Percentiles rank a stretch among this genome's conserved stretches.
Conservation (phyloP, 2,113 vertebrate genomes). For the Mirounga angustirostris region DNA sequence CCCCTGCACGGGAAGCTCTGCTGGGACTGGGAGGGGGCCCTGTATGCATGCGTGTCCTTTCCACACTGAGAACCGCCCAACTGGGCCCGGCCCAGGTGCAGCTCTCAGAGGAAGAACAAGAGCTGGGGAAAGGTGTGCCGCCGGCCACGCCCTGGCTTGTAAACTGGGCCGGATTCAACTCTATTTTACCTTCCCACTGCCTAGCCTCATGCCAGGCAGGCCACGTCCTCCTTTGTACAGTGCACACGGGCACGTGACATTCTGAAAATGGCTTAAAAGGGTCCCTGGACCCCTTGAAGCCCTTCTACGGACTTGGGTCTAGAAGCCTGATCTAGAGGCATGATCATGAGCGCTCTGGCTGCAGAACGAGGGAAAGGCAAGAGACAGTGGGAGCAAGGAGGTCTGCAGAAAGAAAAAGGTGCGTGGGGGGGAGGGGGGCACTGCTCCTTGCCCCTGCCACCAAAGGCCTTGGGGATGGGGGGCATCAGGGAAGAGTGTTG, state of each 20-base stretch:
- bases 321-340: background rate
- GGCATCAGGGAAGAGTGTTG: too few species aligned
- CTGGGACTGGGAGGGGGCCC: background rate
- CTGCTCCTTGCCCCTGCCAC: accelerated
- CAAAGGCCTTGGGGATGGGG: accelerated
- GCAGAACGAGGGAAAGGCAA: background rate
- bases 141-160: background rate
- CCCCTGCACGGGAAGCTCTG: background rate
- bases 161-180: background rate
- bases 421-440: background rate
- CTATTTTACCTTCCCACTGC: background rate
- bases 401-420: background rate
- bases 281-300: background rate
- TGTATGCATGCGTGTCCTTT: background rate
- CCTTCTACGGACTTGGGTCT: background rate
- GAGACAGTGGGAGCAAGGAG: accelerated
- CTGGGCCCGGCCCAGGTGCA: accelerated
- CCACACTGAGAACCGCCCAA: background rate
- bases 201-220: background rate
- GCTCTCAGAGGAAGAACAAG: too few species aligned
- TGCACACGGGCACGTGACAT: accelerated
- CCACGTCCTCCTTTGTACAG: background rate
- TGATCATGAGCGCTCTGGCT: background rate
- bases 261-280: background rate
- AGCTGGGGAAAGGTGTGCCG: accelerated